These are phyloP conservation scores for Slavum lentiscoides DNA, from an alignment of 2,888 invertebrate genomes.

Conservation along the genomic window DNA sequence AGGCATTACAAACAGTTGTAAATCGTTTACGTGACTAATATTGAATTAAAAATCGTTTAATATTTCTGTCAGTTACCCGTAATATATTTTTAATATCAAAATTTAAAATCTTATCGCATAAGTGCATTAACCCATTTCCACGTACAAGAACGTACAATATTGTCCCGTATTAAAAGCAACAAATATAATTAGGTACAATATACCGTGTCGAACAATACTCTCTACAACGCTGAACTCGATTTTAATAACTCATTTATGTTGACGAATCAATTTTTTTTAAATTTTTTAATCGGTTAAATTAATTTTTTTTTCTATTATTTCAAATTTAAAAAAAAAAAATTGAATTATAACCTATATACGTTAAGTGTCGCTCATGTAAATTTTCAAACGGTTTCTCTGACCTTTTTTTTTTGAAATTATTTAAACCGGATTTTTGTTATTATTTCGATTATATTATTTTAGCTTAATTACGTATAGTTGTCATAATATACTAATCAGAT, in stretches of 20 bases:
- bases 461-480: background rate
- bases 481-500: background rate
- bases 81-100: too few relatives aligned
- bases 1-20: too few relatives aligned
- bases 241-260: background rate
- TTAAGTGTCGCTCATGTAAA: constrained; percentile 5
- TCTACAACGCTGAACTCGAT: background rate
- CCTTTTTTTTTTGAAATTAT: background rate
- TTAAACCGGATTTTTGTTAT: constrained; percentile 11
- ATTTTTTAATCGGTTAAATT: background rate
- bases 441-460: background rate
- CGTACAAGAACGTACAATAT: too few relatives aligned
- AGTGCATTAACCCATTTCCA: too few relatives aligned
- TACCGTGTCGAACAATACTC: too few relatives aligned
- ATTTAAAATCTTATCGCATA: too few relatives aligned
- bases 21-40: too few relatives aligned
- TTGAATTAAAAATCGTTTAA: too few relatives aligned
- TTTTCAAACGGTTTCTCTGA: background rate
- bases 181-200: too few relatives aligned
- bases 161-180: too few relatives aligned
- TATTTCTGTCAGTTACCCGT: too few relatives aligned
- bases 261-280: background rate
- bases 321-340: background rate
- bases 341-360: constrained; percentile 15
- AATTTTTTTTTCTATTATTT: background rate